Evolutionary conservation across 2,888 invertebrate genomes (phyloP).

Genomic region (Thumatha senex): DNA sequence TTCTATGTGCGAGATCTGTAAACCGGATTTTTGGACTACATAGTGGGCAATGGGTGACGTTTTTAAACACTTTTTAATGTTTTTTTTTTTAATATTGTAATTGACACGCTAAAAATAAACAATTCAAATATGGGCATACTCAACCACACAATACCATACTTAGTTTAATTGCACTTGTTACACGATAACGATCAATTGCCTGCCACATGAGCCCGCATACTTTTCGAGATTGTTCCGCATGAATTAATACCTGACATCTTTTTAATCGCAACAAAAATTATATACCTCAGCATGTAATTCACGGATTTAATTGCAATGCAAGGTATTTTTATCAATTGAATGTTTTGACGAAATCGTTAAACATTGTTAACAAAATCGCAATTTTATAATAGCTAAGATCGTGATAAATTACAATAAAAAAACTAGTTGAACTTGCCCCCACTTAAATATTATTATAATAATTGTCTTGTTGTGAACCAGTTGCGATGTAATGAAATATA

Average conservation of each 20-base stretch:
- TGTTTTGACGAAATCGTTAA: conserved; percentile 14
- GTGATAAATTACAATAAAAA: conserved; percentile 26
- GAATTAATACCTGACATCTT: conserved; percentile 35
- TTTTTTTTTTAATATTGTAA: no score
- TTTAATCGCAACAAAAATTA: conserved; percentile 16
- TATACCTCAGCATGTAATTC: not conserved
- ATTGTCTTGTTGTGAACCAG: conserved; percentile 34
- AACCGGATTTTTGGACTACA: no score
- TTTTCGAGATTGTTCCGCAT: conserved; percentile 38
- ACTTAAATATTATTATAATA: conserved; percentile 36
- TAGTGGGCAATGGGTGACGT: no score
- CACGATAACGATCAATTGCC: conserved; percentile 18
- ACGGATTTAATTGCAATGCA: not conserved
- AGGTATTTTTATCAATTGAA: conserved; percentile 5
- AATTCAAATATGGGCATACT: conserved; percentile 42
- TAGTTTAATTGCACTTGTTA: not conserved
- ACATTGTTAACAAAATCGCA: conserved; percentile 34
- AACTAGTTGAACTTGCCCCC: conserved; percentile 40
- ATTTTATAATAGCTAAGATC: conserved; percentile 17
- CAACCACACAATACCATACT: not conserved
- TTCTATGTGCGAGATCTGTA: no score
- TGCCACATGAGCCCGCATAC: conserved; percentile 26
- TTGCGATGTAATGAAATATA: conserved; percentile 5
- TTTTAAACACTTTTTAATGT: no score
- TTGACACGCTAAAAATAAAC: conserved; percentile 33